These are phyloP conservation scores for Stenolophus ochropezus DNA, from an alignment of 2,888 invertebrate species.

Conservation along the genomic window DNA sequence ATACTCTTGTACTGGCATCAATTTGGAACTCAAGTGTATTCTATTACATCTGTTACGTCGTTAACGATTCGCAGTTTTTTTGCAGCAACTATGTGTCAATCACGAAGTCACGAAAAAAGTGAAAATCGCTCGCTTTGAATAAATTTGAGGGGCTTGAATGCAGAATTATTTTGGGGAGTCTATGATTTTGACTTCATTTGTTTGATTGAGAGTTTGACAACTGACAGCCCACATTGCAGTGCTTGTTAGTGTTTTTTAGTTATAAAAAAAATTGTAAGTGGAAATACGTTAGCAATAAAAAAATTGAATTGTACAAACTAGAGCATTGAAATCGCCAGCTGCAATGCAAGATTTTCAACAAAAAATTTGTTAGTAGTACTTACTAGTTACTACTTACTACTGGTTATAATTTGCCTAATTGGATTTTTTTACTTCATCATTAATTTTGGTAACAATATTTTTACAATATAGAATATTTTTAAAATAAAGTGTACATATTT, in stretches of 20 bases:
- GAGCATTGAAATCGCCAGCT: too few relatives aligned
- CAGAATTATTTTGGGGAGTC: constrained; percentile 42
- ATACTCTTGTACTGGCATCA: constrained; percentile 23
- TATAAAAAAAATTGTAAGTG: not conserved
- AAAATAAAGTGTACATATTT: too few relatives aligned
- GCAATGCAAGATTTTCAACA: too few relatives aligned
- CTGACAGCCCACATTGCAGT: constrained; percentile 3
- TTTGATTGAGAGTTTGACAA: constrained; percentile 34
- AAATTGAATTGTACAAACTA: too few relatives aligned
- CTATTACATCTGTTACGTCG: constrained; percentile 43
- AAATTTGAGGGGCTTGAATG: constrained; percentile 35
- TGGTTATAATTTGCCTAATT: too few relatives aligned
- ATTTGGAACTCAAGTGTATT: constrained; percentile 28
- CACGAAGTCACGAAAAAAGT: constrained; percentile 34
- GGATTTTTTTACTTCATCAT: too few relatives aligned
- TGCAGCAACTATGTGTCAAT: constrained; percentile 42
- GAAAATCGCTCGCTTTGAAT: constrained; percentile 50
- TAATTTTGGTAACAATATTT: too few relatives aligned
- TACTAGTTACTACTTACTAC: too few relatives aligned
- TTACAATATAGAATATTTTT: too few relatives aligned
- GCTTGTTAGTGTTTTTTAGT: constrained; percentile 10
- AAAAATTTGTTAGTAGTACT: too few relatives aligned
- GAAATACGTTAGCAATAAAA: constrained; percentile 1
- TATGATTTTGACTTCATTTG: constrained; percentile 51
- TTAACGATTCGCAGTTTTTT: constrained; percentile 29